Base-by-base conservation (phyloP, 2,888 invertebrate genomes). In the Liposcelis brunnea region DNA sequence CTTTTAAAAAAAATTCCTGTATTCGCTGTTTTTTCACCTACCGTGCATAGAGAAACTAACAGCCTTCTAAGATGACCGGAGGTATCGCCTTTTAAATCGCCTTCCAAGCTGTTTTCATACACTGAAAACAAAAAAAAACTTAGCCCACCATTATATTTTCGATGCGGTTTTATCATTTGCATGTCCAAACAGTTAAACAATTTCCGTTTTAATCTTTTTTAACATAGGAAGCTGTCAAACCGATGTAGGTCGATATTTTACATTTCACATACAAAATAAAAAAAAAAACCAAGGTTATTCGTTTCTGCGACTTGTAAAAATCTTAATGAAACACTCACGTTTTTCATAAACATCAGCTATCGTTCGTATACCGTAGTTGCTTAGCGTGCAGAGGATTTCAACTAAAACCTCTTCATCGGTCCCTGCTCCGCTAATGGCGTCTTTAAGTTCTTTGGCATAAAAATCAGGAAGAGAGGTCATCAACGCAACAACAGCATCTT, bases 41-140 rank as follows among this genome's bases (percentile, higher is more conserved):
- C 62, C 47, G 56, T 57, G 43, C 57, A 56, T 32, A 67, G 53
- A 19, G 69, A 65, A 34, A 71, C 64, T 34, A 72, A 58, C 12
- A 73, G 59, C 16, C 68, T 60, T 51, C 65, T 61, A 58, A 72
- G 71, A 55, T 66, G 63, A 8, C 72, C 72, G 51, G 68, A 68
- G 1, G 70, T 69, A 51, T 73, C 73, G 14, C 65, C 63, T 43
- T 56, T 54, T 18, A 70, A 58, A 51, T 67, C 68, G 31, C 59
- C 55, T 51, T 69, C 69, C 50, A 70, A 53, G 6, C 57, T 52
- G 45, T 54, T 58, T 2, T 56, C 59, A 52, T 56, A 66, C 51
- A 65, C 69, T 69, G 53, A 15, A 54, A 52, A 49, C 21, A 31
- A 48, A 47, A 19, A 37, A 47, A 42, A 47, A n/a, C n/a, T n/a